Evolutionary conservation across 2,888 invertebrate species (phyloP).

Genomic region (Diogma glabrata): DNA sequence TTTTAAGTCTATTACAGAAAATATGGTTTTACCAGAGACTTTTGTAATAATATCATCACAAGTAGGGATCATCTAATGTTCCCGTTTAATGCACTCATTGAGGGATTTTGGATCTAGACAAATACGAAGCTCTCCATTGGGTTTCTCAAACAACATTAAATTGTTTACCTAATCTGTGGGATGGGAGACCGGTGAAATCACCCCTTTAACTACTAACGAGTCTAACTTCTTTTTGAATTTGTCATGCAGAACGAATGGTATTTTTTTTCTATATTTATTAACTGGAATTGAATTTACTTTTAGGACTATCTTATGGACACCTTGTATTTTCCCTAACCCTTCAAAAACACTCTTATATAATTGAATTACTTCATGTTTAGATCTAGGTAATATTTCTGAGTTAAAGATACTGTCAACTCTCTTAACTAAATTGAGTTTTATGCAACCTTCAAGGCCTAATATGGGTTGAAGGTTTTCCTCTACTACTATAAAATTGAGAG

Average conservation of each 20-base stretch:
- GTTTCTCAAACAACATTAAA: conserved; percentile 20
- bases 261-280: conserved; percentile 19
- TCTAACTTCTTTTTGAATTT: conserved; percentile 18
- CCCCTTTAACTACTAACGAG: conserved; percentile 16
- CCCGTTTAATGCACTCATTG: conserved; percentile 21
- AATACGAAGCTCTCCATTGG: conserved; percentile 18
- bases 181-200: conserved; percentile 18
- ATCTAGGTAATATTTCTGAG: too few relatives aligned
- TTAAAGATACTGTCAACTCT: too few relatives aligned
- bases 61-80: conserved; percentile 24
- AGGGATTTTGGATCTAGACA: conserved; percentile 22
- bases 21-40: conserved; percentile 15
- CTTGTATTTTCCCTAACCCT: too few relatives aligned
- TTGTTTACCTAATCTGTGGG: conserved; percentile 21
- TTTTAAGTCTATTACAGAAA: conserved; percentile 16
- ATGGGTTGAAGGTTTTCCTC: too few relatives aligned
- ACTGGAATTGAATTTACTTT: conserved; percentile 18
- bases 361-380: too few relatives aligned
- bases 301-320: too few relatives aligned
- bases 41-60: too few relatives aligned
- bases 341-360: too few relatives aligned
- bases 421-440: too few relatives aligned
- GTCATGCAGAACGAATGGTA: conserved; percentile 16
- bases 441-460: too few relatives aligned
- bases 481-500: too few relatives aligned